Conservation (phyloP, 2,797 vertebrate species). For the Apogon hyalosoma region DNA sequence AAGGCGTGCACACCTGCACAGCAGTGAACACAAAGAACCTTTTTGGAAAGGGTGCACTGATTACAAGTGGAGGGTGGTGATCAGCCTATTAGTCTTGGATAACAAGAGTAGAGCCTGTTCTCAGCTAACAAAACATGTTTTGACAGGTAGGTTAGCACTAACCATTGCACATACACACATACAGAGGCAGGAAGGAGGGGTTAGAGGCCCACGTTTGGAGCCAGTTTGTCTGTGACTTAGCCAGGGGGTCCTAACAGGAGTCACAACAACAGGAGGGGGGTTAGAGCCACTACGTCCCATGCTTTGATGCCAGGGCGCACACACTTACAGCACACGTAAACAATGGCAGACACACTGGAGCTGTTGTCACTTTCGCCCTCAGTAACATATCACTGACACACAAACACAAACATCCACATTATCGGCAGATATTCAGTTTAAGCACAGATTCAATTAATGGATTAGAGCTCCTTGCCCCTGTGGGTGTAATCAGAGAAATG, state of each 20-base stretch:
- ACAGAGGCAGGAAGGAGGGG: constrained; percentile 67
- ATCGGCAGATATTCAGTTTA: constrained; percentile 6
- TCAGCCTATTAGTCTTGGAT: constrained; percentile 68
- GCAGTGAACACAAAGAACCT: constrained; percentile 43
- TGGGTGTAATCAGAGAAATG: constrained; percentile 42
- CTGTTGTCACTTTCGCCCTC: constrained; percentile 58
- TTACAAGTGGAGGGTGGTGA: constrained; percentile 62
- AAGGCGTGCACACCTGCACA: constrained; percentile 37
- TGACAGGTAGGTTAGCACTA: constrained; percentile 76
- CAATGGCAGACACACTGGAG: constrained; percentile 47
- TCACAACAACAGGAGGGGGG: constrained; percentile 74
- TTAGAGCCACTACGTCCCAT: constrained; percentile 50
- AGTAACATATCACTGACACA: not conserved
- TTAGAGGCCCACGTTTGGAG: constrained; percentile 77
- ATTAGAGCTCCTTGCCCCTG: constrained; percentile 26
- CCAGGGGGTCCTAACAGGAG: constrained; percentile 74
- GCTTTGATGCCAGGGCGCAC: constrained; percentile 71
- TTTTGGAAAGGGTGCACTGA: constrained; percentile 55
- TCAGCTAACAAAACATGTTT: constrained; percentile 79
- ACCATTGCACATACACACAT: constrained; percentile 42
- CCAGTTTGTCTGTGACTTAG: constrained; percentile 81
- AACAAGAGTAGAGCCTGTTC: constrained; percentile 63
- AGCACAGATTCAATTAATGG: constrained; percentile 38
- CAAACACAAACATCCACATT: constrained; percentile 23
- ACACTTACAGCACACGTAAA: constrained; percentile 45